Percentiles rank a stretch among this genome's conserved stretches.
Evolutionary conservation across 2,113 vertebrate genomes (phyloP).

Genomic region (Isichthys henryi): DNA sequence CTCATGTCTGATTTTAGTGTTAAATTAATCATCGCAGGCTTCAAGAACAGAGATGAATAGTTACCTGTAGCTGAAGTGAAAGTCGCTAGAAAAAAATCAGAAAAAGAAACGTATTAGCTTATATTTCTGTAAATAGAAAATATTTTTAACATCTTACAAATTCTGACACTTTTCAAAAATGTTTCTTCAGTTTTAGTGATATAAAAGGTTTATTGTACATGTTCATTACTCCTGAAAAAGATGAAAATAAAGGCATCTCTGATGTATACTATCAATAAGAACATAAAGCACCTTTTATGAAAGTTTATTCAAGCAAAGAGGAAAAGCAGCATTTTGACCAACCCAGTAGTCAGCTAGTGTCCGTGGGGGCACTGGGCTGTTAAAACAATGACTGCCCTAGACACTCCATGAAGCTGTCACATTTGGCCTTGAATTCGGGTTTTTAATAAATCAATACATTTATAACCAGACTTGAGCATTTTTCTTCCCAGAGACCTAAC

Average conservation of each 20-base stretch:
- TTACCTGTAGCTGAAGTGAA: neutral
- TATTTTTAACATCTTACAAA: neutral
- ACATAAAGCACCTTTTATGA: neutral
- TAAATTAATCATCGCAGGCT: neutral
- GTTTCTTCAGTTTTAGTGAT: neutral
- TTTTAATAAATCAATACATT: conserved; percentile 1
- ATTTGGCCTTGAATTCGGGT: neutral
- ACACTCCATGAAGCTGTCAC: neutral
- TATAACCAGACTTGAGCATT: neutral
- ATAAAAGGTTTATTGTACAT: neutral
- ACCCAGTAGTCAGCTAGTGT: neutral
- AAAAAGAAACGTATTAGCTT: neutral
- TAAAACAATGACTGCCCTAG: neutral
- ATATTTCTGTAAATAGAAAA: neutral
- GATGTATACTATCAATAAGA: neutral
- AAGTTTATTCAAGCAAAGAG: neutral
- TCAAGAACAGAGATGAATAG: neutral
- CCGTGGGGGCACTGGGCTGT: neutral
- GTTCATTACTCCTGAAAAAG: neutral
- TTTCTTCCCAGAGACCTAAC: neutral
- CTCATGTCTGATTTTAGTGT: neutral
- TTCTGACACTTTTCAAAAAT: neutral
- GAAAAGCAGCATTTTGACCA: neutral
- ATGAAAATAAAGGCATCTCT: neutral
- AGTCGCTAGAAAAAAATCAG: neutral